Percentiles rank a stretch among this genome's conserved stretches.
Conservation (phyloP, 2,797 vertebrate genomes). For the Pseudomugil gertrudae region DNA sequence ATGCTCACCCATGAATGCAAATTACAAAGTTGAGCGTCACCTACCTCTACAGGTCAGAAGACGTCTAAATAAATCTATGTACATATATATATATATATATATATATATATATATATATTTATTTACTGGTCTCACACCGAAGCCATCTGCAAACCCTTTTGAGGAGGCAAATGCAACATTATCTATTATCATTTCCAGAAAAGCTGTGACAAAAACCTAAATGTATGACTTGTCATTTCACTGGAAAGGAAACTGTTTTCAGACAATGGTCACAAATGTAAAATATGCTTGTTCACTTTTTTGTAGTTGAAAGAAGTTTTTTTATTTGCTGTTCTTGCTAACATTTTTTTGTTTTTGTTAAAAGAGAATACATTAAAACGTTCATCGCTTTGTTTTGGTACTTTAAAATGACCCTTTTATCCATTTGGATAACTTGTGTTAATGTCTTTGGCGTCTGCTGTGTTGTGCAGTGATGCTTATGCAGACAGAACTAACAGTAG, state of each 20-base stretch:
- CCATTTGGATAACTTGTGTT: neutral
- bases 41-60: constrained; percentile 1
- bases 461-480: neutral
- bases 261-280: no score
- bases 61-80: constrained; percentile 8
- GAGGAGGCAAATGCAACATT: neutral
- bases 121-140: neutral
- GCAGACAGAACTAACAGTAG: neutral
- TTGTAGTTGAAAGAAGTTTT: no score
- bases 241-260: no score
- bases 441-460: neutral
- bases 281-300: no score
- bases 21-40: constrained; percentile 4
- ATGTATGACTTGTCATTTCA: no score
- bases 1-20: constrained; percentile 17
- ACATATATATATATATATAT: no score
- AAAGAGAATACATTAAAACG: neutral
- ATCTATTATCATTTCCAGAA: neutral
- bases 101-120: no score
- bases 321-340: no score
- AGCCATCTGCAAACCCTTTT: neutral
- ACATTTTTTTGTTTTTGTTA: neutral
- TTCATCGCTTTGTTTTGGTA: no score
- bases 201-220: neutral
- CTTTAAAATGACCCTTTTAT: neutral